Evolutionary conservation across 1,140 invertebrate species (phyloP).

Genomic region (Drosophila albomicans): DNA sequence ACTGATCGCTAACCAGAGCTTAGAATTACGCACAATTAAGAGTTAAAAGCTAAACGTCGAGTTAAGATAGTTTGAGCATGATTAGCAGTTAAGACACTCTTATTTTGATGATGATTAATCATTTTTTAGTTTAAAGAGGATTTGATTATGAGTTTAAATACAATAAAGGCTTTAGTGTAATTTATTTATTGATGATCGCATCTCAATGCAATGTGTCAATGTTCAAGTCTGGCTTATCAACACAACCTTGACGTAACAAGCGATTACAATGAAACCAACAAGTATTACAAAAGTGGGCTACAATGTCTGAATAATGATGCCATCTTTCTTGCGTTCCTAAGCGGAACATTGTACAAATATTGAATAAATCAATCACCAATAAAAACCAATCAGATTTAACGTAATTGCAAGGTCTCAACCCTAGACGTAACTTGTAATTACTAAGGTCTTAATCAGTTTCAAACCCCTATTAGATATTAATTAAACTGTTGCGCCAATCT

Average conservation of each 20-base stretch:
- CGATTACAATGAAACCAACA: background rate
- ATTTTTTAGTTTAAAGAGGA: too few species aligned
- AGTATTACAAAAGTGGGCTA: background rate
- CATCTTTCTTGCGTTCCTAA: background rate
- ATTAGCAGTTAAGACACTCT: background rate
- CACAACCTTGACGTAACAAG: conserved; percentile 1
- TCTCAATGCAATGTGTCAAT: conserved; percentile 20
- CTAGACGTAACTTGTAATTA: background rate
- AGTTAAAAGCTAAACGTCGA: conserved; percentile 2
- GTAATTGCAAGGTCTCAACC: background rate
- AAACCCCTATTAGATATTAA: background rate
- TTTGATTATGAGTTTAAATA: too few species aligned
- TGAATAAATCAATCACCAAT: background rate
- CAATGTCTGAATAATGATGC: background rate
- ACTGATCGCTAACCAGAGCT: background rate
- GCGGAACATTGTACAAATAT: too few species aligned
- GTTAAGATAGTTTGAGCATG: background rate
- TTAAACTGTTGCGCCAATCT: background rate
- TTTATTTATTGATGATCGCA: conserved; percentile 4
- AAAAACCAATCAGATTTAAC: background rate
- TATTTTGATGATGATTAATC: background rate
- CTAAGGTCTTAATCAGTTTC: background rate
- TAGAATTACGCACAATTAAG: background rate
- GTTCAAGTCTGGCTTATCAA: conserved; percentile 12
- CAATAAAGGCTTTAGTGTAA: background rate